These are phyloP conservation scores for Bombycilla garrulus DNA, from an alignment of 2,113 vertebrate species.

Conservation along the genomic window DNA sequence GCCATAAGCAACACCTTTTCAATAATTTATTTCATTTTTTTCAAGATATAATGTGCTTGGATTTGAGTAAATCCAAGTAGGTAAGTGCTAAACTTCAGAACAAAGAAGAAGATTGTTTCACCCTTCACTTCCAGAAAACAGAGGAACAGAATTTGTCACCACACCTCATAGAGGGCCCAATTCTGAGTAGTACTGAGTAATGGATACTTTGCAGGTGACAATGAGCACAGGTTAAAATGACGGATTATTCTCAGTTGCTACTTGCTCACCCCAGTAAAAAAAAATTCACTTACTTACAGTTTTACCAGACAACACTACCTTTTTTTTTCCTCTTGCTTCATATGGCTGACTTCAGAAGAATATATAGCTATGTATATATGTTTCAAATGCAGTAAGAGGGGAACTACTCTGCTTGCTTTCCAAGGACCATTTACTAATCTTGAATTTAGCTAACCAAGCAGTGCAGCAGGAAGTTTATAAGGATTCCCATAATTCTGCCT, in stretches of 20 bases:
- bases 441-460: constrained; percentile 26
- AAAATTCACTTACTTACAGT: background rate
- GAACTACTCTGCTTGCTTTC: constrained; percentile 11
- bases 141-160: background rate
- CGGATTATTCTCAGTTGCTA: background rate
- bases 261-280: background rate
- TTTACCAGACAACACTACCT: background rate
- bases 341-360: background rate
- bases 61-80: background rate
- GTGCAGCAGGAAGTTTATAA: background rate
- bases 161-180: accelerated
- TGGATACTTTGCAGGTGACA: background rate
- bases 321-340: background rate
- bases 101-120: background rate
- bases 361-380: background rate
- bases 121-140: background rate
- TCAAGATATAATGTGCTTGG: background rate
- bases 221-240: background rate
- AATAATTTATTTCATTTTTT: background rate
- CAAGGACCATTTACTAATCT: constrained; percentile 17
- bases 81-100: background rate
- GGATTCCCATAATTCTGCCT: background rate
- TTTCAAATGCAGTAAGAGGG: background rate
- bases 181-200: background rate
- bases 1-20: background rate